phyloP scores from a whole-genome alignment of 2,113 vertebrate genomes.

The Anarhynchus alexandrinus region DNA sequence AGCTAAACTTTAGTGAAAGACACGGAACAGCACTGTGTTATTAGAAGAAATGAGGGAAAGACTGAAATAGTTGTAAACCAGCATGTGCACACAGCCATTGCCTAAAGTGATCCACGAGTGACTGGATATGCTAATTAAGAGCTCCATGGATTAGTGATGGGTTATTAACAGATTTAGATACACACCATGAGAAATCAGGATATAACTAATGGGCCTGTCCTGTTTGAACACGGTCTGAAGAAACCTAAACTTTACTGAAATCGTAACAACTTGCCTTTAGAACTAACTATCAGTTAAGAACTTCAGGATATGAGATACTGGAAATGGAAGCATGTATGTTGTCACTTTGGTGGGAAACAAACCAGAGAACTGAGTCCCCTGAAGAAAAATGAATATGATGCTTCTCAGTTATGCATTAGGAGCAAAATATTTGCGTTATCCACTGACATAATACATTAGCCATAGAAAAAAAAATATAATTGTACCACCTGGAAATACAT shows the following conservation, averaged over 20 bases:
- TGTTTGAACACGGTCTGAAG: background rate
- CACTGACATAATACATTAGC: background rate
- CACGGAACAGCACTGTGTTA: background rate
- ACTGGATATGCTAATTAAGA: background rate
- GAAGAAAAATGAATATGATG: background rate
- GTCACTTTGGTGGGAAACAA: background rate
- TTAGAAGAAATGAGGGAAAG: background rate
- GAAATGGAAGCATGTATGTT: accelerated
- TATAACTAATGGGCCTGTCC: background rate
- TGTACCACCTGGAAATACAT: background rate
- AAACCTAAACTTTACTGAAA: background rate
- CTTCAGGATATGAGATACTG: background rate
- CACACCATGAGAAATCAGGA: background rate
- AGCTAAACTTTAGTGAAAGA: background rate
- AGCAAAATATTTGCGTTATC: background rate
- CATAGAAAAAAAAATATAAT: background rate
- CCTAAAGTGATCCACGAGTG: background rate
- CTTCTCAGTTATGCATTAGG: background rate
- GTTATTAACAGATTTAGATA: background rate
- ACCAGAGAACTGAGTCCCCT: background rate
- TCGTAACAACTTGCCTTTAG: background rate
- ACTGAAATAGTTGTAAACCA: background rate
- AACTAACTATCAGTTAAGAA: background rate
- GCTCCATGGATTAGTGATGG: background rate
- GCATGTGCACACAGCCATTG: background rate